Base-by-base conservation (phyloP, 2,888 invertebrate species). In the Sphaerophoria rueppellii region DNA sequence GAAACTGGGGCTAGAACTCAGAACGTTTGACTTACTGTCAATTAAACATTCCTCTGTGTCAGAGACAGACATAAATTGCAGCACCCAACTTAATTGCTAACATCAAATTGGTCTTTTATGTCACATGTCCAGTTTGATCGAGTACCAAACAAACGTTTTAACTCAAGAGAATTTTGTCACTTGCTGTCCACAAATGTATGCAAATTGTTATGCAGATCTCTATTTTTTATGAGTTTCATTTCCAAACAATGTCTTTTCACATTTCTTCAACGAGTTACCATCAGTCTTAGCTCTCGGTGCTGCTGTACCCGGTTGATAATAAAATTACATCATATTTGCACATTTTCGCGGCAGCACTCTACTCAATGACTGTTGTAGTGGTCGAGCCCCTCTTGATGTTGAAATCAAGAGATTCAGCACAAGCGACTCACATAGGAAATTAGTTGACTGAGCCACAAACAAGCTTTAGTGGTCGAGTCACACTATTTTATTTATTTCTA, bases 141-240 rank as follows among this genome's bases (percentile, higher is more conserved):
- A 24, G 24, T 2, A 24, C 24, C 24, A 24, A 24, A 2, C 24
- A 24, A 2, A 24, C 24, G 24, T 24, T 24, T 24, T 24, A 2
- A 24, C 24, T 24, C 24, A 24, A 50, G 1, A 14, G 2, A 50
- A 37, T 63, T 57, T 58, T 65, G 71, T 83, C 70, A 60, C 57
- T 24, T 58, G 52, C 12, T 46, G 6, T 4, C 34, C 60, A 46
- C 52, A 54, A 57, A 75, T 79, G 79, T 83, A 82, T 74, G 82
- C 71, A 74, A 69, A 82, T 79, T 79, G 24, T 52, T 73, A 75
- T 82, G 70, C 65, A 74, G 78, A 78, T 79, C 73, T 40, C 24
- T 24, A 24, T 34, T 40, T n/a, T 50, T 9, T 58, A 55, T 80
- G 14, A 34, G 12, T 11, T 37, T 58, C 24, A 14, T 74, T 70